Base-by-base conservation (phyloP, 2,888 invertebrate species). In the Orchesella flavescens region DNA sequence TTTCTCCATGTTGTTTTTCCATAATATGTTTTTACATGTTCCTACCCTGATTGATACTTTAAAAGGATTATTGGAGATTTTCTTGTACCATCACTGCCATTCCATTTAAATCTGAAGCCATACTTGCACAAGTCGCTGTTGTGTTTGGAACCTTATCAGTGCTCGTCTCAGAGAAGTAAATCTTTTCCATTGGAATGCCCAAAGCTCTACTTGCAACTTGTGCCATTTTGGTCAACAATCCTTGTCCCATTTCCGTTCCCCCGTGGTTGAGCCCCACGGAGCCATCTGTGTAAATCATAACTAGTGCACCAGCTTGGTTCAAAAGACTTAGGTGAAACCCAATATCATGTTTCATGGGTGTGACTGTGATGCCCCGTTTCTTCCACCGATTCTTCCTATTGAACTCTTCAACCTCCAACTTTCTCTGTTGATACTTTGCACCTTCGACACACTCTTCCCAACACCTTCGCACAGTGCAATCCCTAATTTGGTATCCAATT, bases 211-310 rank as follows among this genome's bases (percentile, higher is more conserved):
- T 94, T 3, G 96, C 95, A 13, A 96, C 94, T 91, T 92, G 89
- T 10, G 96, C 94, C 94, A 97, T 96, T 92, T 98, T 98, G 0
- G 96, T 98, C 89, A 97, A 95, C 5, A 98, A 91, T 1, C 98
- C 98, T 91, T 98, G 98, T 0, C 98, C 98, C 95, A 98, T 98
- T 92, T 98, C 98, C 10, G 95, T 94, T n/a, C 92, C 92, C 55
- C 91, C 91, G 87, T 92, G 91, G 10, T 90, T 89, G 3, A 92
- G 84, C 9, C 91, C 89, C 1, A 92, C 92, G 3, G 91, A 90
- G 5, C 92, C 92, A 88, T 92, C 92, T 3, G 92, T 92, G 89
- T 97, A 97, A 23, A 97, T 92, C 61, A 96, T 93, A 1, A 98
- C 92, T 74, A 98, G 91, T 0, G 97, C 97, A 9, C 96, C 97